These are phyloP conservation scores for Tinamus major DNA, from an alignment of 2,797 vertebrate species.

Conservation along the genomic window DNA sequence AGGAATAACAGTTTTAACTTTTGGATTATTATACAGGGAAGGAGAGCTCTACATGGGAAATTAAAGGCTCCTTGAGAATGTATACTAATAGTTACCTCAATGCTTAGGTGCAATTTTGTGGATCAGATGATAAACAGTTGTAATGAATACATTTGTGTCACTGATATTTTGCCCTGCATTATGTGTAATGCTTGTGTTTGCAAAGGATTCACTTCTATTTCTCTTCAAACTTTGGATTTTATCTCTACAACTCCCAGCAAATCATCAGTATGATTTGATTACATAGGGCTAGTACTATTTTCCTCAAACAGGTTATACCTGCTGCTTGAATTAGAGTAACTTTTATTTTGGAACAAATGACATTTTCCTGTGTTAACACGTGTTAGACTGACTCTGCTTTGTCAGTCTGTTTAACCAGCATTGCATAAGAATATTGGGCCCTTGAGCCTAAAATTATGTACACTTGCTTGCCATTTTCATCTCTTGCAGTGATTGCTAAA, in stretches of 20 bases:
- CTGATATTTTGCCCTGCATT: not conserved
- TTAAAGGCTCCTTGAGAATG: not conserved
- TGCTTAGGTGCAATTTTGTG: not conserved
- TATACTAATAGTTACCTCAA: not conserved
- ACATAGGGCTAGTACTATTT: not conserved
- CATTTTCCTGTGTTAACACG: slow-evolving; percentile 43
- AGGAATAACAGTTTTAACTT: not conserved
- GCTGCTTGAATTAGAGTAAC: slow-evolving; percentile 52
- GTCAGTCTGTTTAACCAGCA: slow-evolving; percentile 44
- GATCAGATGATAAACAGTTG: not conserved
- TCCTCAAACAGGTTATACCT: slow-evolving; percentile 37
- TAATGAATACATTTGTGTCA: not conserved
- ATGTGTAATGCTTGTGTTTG: not conserved
- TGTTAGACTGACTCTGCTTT: slow-evolving; percentile 33
- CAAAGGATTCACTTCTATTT: not conserved
- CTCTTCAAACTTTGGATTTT: not conserved
- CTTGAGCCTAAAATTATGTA: slow-evolving; percentile 34
- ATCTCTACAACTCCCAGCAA: not conserved
- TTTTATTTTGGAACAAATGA: slow-evolving; percentile 63
- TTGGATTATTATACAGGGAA: not conserved
- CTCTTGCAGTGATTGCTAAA: not conserved
- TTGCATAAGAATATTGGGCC: slow-evolving; percentile 21
- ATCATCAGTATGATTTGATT: slow-evolving; percentile 15
- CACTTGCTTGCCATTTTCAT: slow-evolving; percentile 45
- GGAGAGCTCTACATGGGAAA: not conserved